These are phyloP conservation scores for Nerophis lumbriciformis DNA, from an alignment of 2,113 vertebrate genomes.

Conservation along the genomic window DNA sequence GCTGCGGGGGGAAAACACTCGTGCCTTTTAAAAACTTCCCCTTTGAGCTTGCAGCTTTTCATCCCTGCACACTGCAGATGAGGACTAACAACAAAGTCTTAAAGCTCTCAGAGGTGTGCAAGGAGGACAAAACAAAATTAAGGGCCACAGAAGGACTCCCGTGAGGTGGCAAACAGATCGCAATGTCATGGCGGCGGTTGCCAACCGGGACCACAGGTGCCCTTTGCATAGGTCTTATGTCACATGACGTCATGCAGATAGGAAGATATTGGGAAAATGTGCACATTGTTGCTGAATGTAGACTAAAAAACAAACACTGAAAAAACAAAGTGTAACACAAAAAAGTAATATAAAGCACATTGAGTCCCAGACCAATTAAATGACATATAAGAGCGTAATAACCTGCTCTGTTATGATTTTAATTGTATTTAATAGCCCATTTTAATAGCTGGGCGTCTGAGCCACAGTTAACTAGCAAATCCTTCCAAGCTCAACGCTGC, in stretches of 20 bases:
- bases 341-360: too few relatives aligned
- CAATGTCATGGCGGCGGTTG: constrained; percentile 44
- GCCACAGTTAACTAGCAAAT: not conserved
- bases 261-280: too few relatives aligned
- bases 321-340: too few relatives aligned
- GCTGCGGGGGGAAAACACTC: constrained; percentile 14
- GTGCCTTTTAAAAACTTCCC: constrained; percentile 13
- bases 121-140: constrained; percentile 9
- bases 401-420: too few relatives aligned
- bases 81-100: constrained; percentile 5
- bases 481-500: constrained; percentile 22
- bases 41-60: constrained; percentile 30
- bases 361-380: too few relatives aligned
- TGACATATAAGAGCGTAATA: too few relatives aligned
- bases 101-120: constrained; percentile 24
- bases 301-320: too few relatives aligned
- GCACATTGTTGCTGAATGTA: too few relatives aligned
- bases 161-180: constrained; percentile 31
- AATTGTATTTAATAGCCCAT: too few relatives aligned
- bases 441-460: too few relatives aligned
- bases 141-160: constrained; percentile 43
- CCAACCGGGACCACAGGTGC: constrained; percentile 39
- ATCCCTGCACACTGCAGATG: constrained; percentile 23
- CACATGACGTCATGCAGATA: too few relatives aligned
- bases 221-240: constrained; percentile 5